Percentiles rank a stretch among this genome's conserved stretches.
Evolutionary conservation across 2,888 invertebrate species (phyloP).

Genomic region (Protodeltote pygarga): DNA sequence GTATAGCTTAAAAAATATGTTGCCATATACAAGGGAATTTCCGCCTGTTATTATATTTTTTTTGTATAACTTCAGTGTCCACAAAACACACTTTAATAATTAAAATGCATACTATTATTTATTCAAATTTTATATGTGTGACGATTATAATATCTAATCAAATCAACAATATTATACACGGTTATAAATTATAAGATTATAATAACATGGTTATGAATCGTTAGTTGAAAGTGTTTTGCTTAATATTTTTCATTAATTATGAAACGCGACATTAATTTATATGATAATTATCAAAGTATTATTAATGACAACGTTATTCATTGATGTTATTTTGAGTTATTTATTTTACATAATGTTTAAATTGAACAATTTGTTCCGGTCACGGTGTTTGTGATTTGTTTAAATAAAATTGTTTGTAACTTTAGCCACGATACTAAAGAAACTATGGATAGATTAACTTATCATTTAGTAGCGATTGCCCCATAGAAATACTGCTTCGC

Average conservation of each 20-base stretch:
- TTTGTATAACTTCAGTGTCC: too few relatives aligned
- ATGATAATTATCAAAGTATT: slow-evolving; percentile 36
- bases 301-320: slow-evolving; percentile 29
- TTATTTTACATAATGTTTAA: slow-evolving; percentile 34
- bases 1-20: too few relatives aligned
- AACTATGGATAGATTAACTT: too few relatives aligned
- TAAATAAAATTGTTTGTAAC: too few relatives aligned
- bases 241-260: slow-evolving; percentile 24
- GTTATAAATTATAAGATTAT: slow-evolving; percentile 35
- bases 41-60: slow-evolving; percentile 1
- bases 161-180: slow-evolving; percentile 19
- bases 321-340: slow-evolving; percentile 23
- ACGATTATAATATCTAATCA: slow-evolving; percentile 35
- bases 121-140: slow-evolving; percentile 29
- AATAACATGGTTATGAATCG: slow-evolving; percentile 18
- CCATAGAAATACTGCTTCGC: too few relatives aligned
- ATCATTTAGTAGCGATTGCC: too few relatives aligned
- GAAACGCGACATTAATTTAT: slow-evolving; percentile 22
- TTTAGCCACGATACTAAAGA: too few relatives aligned
- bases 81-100: slow-evolving; percentile 15
- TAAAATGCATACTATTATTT: slow-evolving; percentile 21
- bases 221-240: slow-evolving; percentile 35
- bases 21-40: too few relatives aligned
- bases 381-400: too few relatives aligned
- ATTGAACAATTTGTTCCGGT: too few relatives aligned